A percentile compares a stretch with the other conserved stretches of the same genome.
Conservation (phyloP, 2,797 vertebrate genomes). For the Borostomias antarcticus region DNA sequence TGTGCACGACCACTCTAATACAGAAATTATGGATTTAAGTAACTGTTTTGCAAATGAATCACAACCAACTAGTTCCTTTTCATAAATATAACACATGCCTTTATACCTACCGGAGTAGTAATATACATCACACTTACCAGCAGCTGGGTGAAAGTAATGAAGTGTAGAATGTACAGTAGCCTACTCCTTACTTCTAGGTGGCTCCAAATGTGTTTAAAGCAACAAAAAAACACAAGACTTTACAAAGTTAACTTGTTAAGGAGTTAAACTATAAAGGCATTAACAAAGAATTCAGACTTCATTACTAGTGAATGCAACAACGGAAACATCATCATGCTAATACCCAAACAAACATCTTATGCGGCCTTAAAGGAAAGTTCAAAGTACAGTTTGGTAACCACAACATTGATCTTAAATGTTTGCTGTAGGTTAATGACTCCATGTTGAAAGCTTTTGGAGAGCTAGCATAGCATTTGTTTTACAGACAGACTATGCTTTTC, state of each 20-base stretch:
- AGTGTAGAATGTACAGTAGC: neutral
- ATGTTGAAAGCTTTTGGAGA: conserved; percentile 28
- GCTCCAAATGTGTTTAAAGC: neutral
- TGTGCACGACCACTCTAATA: conserved; percentile 21
- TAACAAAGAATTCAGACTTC: too few species aligned
- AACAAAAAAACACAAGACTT: neutral
- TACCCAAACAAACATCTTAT: conserved; percentile 29
- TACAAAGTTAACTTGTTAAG: too few species aligned
- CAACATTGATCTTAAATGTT: conserved; percentile 50
- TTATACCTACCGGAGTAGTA: neutral
- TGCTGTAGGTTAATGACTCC: conserved; percentile 10
- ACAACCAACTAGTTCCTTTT: neutral
- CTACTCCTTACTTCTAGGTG: neutral
- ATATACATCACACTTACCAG: neutral
- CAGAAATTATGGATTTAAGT: conserved; percentile 12
- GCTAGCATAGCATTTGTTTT: conserved; percentile 6
- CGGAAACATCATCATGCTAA: conserved; percentile 14
- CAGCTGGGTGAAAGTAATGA: neutral
- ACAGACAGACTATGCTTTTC: neutral
- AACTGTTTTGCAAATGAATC: neutral
- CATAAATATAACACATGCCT: neutral
- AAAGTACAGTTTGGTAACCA: conserved; percentile 44
- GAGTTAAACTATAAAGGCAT: neutral
- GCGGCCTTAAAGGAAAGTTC: conserved; percentile 14
- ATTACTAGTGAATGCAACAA: neutral